These are phyloP conservation scores for Rhorus exstirpatorius DNA, from an alignment of 2,888 invertebrate species.

Conservation along the genomic window DNA sequence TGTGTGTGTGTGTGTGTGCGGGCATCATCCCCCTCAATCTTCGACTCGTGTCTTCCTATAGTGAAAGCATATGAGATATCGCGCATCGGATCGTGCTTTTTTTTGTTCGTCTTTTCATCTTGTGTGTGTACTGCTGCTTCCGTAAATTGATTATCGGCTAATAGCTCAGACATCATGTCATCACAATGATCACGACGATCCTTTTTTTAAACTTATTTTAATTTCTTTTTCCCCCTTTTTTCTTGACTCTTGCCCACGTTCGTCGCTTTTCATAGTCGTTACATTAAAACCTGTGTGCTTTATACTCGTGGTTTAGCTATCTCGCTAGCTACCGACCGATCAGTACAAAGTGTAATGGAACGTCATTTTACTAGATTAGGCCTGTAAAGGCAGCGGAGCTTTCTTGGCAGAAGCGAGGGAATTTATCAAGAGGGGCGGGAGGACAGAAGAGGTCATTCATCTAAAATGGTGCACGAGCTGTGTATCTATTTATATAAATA, in stretches of 20 bases:
- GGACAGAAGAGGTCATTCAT: too few species aligned
- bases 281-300: constrained; percentile 42
- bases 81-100: background rate
- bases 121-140: background rate
- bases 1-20: constrained; percentile 8
- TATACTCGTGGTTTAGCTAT: constrained; percentile 40
- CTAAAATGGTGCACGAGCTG: too few species aligned
- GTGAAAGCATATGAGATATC: background rate
- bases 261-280: constrained; percentile 28
- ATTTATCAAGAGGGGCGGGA: too few species aligned
- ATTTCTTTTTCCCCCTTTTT: constrained; percentile 6
- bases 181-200: constrained; percentile 2
- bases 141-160: constrained; percentile 32
- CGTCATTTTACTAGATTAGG: constrained; percentile 80
- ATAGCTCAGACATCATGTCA: background rate
- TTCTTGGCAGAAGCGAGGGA: background rate
- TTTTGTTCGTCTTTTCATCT: background rate
- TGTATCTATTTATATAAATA: too few species aligned
- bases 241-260: background rate
- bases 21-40: constrained; percentile 15
- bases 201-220: constrained; percentile 15
- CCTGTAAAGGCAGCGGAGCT: constrained; percentile 75
- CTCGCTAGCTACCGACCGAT: constrained; percentile 55
- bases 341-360: constrained; percentile 84
- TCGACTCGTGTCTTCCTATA: background rate